Evolutionary conservation across 2,888 invertebrate genomes (phyloP).

Genomic region (Ophion slaviceki): DNA sequence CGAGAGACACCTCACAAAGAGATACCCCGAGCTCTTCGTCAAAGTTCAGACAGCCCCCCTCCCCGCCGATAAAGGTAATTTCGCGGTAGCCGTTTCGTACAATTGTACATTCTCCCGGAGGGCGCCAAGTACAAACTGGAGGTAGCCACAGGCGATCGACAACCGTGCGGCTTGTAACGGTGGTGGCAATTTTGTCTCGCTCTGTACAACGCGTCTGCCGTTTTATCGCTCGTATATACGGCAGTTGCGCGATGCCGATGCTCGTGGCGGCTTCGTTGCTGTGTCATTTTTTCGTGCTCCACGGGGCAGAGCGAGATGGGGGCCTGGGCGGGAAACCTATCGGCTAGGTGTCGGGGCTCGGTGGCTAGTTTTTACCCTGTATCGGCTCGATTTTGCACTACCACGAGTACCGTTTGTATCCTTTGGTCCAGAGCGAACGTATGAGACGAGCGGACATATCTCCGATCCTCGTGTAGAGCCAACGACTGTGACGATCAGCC

Average conservation of each 20-base stretch:
- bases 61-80: neutral
- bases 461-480: neutral
- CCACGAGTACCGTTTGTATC: neutral
- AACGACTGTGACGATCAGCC: slow-evolving; percentile 16
- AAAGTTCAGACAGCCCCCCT: neutral
- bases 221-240: slow-evolving; percentile 52
- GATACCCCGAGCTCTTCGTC: neutral
- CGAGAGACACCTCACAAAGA: neutral
- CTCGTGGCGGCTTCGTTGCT: slow-evolving; percentile 67
- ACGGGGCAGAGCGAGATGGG: neutral
- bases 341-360: too few species aligned
- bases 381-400: neutral
- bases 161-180: slow-evolving; percentile 76
- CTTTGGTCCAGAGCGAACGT: too few species aligned
- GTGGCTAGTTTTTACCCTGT: neutral
- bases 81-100: neutral
- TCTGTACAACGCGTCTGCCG: slow-evolving; percentile 68
- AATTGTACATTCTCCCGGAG: slow-evolving; percentile 53
- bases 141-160: slow-evolving; percentile 66
- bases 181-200: slow-evolving; percentile 74
- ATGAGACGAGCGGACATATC: neutral
- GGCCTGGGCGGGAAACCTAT: neutral
- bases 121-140: slow-evolving; percentile 78
- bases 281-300: slow-evolving; percentile 2
- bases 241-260: neutral